Evolutionary conservation across 2,113 vertebrate species (phyloP), one percentile per base, ranked within the genome.

Genomic region (Leiothrix lutea): DNA sequence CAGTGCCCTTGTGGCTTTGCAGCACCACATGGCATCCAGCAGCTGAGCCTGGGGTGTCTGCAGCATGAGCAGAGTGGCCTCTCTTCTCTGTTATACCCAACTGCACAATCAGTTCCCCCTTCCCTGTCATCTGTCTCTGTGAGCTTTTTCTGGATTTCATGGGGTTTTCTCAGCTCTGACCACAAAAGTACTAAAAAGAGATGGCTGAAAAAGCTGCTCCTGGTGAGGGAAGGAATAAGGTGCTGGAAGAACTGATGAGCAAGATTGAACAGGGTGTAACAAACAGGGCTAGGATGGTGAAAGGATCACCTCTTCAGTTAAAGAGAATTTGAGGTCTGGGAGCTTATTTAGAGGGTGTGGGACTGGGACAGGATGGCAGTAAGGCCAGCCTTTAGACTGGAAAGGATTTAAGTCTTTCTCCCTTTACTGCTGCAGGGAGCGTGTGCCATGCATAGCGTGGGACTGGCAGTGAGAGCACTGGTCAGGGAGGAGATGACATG

Each of bases 371-470:
- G n/a, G 17, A 51, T 11, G 22, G 36, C 51, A 74, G 53, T 13
- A 89, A 57, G 33, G 47, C 25, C 5, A 1, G 53, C 20, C 11
- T 26, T 3, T 4, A 54, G 50, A 22, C 64, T 38, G 33, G 33
- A 51, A 70, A 60, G 48, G 19, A 86, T 58, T 77, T 51, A 36
- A 60, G 60, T 71, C 56, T 80, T 88, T 70, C 57, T 64, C 12
- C 58, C 11, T 70, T 62, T 58, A 24, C 58, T 80, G 29, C 54
- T 65, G 26, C 35, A 18, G 17, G 26, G 36, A 15, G 5, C 2
- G 1, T n/a, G 42, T 25, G 33, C 67, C 36, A 5, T 2, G 2
- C 1, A 0, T 6, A 24, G 36, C 15, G n/a, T 36, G 61, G 62
- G 62, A 40, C 20, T 1, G 5, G 26, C 22, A 45, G 25, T 26